phyloP scores from a whole-genome alignment of 2,113 vertebrate species.

The Nesogale talazaci region DNA sequence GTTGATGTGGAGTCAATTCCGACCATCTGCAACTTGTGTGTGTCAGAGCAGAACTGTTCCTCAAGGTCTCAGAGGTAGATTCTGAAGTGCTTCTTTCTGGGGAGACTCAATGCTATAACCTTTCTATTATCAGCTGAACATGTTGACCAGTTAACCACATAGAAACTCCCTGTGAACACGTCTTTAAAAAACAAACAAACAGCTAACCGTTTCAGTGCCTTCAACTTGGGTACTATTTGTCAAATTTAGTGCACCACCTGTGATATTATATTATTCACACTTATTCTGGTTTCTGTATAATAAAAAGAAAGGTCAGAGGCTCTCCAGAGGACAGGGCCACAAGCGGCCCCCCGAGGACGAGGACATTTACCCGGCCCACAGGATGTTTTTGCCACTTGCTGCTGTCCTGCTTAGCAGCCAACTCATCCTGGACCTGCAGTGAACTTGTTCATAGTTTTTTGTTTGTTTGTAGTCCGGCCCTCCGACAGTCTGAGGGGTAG shows the following conservation, averaged over 20 bases:
- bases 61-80: not conserved
- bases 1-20: not conserved
- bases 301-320: not conserved
- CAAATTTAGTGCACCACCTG: not conserved
- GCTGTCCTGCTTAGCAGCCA: too few species aligned
- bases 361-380: too few species aligned
- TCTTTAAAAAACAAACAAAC: constrained; percentile 4
- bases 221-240: not conserved
- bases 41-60: not conserved
- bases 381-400: too few species aligned
- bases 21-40: not conserved
- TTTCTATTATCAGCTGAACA: not conserved
- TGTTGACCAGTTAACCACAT: not conserved
- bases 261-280: not conserved
- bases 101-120: not conserved
- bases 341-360: too few species aligned
- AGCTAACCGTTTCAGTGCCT: not conserved
- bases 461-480: too few species aligned
- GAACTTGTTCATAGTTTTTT: too few species aligned
- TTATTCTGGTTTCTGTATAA: not conserved
- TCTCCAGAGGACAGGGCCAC: not conserved
- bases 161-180: not conserved
- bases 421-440: too few species aligned
- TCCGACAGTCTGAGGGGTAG: too few species aligned
- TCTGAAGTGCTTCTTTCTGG: not conserved